phyloP scores from a whole-genome alignment of 1,140 invertebrate species.

The Zaprionus camerounensis region DNA sequence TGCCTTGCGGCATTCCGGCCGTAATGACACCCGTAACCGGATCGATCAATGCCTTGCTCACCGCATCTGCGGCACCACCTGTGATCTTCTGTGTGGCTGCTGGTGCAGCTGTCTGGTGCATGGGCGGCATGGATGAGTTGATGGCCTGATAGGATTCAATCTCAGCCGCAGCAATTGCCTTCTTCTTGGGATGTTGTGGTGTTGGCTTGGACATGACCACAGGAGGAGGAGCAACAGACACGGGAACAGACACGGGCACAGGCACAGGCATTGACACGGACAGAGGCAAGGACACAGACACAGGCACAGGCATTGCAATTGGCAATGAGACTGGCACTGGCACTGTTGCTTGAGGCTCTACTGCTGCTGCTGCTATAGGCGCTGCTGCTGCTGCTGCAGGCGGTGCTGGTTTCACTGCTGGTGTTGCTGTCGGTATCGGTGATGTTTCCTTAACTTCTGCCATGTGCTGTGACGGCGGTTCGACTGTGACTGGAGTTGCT shows the following conservation, averaged over 20 bases:
- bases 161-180: slow-evolving; percentile 78
- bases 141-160: slow-evolving; percentile 75
- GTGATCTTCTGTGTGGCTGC: slow-evolving; percentile 75
- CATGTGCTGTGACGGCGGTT: slow-evolving; percentile 5
- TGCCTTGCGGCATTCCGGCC: slow-evolving; percentile 88
- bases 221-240: neutral
- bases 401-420: neutral
- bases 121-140: slow-evolving; percentile 68
- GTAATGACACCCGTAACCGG: slow-evolving; percentile 91
- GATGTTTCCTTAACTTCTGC: slow-evolving; percentile 5
- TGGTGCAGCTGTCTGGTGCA: slow-evolving; percentile 75
- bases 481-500: neutral
- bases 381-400: slow-evolving; percentile 4
- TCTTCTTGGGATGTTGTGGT: slow-evolving; percentile 81
- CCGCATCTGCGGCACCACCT: slow-evolving; percentile 75
- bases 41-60: slow-evolving; percentile 87
- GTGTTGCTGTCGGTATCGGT: slow-evolving; percentile 5
- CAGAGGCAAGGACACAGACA: neutral
- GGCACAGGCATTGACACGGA: neutral
- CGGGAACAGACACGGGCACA: neutral
- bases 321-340: neutral
- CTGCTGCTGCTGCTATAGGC: neutral
- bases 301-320: neutral
- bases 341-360: neutral
- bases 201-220: slow-evolving; percentile 52